Percentiles rank a stretch among this genome's conserved stretches.
Evolutionary conservation across 2,797 vertebrate genomes (phyloP).

Genomic region (Brachyrhaphis roseni): DNA sequence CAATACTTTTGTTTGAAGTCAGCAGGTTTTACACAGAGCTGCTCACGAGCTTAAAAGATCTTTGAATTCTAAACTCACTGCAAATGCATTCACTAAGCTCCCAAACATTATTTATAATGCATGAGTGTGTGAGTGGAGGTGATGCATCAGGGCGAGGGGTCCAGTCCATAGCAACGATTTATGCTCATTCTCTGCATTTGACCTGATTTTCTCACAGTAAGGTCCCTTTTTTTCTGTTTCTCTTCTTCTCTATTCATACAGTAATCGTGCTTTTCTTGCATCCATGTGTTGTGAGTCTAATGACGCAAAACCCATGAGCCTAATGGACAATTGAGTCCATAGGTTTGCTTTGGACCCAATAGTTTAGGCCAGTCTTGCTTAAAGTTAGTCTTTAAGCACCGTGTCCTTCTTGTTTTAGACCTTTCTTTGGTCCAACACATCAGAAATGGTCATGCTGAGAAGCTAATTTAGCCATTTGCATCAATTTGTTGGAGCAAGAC

Average conservation of each 20-base stretch:
- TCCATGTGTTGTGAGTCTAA: background rate
- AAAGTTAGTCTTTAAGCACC: background rate
- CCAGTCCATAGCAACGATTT: background rate
- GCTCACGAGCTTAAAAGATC: background rate
- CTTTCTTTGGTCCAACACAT: background rate
- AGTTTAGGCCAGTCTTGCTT: background rate
- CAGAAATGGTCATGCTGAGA: background rate
- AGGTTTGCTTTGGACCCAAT: background rate
- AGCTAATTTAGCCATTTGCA: background rate
- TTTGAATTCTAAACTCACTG: background rate
- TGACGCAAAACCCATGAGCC: too few relatives aligned
- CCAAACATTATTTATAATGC: conserved; percentile 4
- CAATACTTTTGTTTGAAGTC: background rate
- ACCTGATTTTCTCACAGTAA: background rate
- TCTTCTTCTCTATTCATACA: background rate
- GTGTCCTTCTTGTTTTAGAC: background rate
- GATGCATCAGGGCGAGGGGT: conserved; percentile 1
- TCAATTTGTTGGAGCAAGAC: background rate
- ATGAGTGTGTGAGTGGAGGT: conserved; percentile 4
- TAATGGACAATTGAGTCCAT: background rate
- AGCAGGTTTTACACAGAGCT: background rate
- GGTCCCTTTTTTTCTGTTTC: background rate
- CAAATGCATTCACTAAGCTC: background rate
- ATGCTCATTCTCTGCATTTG: background rate
- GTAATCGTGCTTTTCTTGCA: background rate